Conservation (phyloP, 1,140 invertebrate genomes). For the Brevipalpus yothersi region DNA sequence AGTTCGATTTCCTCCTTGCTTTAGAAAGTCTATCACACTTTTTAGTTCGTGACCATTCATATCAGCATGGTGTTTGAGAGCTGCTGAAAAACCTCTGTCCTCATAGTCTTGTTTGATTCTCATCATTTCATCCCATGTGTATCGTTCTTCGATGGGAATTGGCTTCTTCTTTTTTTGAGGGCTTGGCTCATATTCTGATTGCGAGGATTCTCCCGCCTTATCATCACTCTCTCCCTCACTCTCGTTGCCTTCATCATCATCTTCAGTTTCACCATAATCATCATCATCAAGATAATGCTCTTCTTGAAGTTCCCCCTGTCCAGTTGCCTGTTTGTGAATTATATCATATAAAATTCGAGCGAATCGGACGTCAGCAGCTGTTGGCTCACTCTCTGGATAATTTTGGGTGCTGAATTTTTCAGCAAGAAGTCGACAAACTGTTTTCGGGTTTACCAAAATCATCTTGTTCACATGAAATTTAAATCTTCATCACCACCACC, state of each 20-base stretch:
- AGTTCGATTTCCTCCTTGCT: neutral
- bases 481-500: too few species aligned
- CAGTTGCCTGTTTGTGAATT: neutral
- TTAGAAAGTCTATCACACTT: neutral
- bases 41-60: neutral
- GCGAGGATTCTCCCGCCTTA: too few species aligned
- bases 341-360: neutral
- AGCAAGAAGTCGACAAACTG: too few species aligned
- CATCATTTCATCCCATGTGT: neutral
- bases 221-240: too few species aligned
- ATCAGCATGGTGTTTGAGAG: neutral
- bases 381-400: too few species aligned
- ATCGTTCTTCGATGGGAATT: neutral
- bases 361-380: neutral
- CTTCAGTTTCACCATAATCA: too few species aligned
- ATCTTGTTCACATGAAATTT: too few species aligned
- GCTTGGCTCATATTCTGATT: neutral
- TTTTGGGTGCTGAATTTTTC: too few species aligned
- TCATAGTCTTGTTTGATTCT: neutral
- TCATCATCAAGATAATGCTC: neutral
- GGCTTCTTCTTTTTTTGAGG: neutral
- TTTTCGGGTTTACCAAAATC: too few species aligned
- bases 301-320: neutral
- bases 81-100: neutral
- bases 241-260: too few species aligned